Evolutionary conservation across 2,797 vertebrate genomes (phyloP), one percentile per base, ranked within the genome.

Genomic region (Gadopsis bispinosus): DNA sequence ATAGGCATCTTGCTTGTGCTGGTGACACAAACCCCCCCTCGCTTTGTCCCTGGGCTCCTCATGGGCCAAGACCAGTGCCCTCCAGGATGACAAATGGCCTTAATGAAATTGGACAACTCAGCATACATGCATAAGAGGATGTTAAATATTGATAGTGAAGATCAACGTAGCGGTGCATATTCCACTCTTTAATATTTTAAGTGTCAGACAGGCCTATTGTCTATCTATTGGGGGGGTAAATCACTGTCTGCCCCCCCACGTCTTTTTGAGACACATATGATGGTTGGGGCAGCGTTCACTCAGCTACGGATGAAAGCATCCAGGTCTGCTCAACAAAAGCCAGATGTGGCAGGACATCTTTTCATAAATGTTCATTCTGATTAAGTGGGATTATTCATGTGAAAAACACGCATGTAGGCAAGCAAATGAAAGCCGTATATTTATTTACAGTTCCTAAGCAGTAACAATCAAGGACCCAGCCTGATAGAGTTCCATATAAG

Each of bases 81-180:
- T 83, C 94, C 95, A 94, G 95, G 94, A 95, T 98, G 97, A 98
- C 96, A 96, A 97, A 97, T 96, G 96, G 95, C 95, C 96, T 96
- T 98, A 99, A 99, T 98, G 97, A 98, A 97, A 97, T 97, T 96
- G 97, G 97, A 98, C 97, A 98, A 96, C 95, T 96, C 95, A 95
- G 97, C 97, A 97, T 97, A 97, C 96, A 97, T 97, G 97, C 97
- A 98, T 97, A 97, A 98, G 97, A 97, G 95, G 94, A 92, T 95
- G 96, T 98, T 97, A 98, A 98, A 99, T 99, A 98, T 99, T 98
- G 97, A 98, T 98, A 97, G 96, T 94, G 94, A 95, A 97, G 93
- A 95, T 95, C 96, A 96, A 95, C 93, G 94, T 93, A 95, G 95
- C 95, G 94, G 93, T 95, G 96, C 95, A 96, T 96, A 96, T 95